Conservation (phyloP, 2,113 vertebrate genomes). For the Nanorana parkeri region DNA sequence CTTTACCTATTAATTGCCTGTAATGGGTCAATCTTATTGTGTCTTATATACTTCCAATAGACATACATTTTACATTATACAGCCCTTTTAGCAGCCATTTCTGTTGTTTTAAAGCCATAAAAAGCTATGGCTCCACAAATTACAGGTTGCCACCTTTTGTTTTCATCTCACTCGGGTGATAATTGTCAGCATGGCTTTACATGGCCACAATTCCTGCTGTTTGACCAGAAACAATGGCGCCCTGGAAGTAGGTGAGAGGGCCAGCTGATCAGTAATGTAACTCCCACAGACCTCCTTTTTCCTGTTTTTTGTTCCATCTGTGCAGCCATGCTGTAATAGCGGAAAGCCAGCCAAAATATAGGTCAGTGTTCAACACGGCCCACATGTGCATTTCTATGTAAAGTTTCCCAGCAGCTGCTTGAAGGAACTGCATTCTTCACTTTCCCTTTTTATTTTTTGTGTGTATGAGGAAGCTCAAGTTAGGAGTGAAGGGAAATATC, state of each 20-base stretch:
- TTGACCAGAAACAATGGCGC: not conserved
- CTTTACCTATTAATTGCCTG: not conserved
- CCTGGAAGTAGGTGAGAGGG: not conserved
- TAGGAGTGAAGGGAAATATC: not conserved
- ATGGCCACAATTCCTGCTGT: not conserved
- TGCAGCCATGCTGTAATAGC: not conserved
- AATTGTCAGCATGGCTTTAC: no score
- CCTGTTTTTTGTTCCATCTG: constrained; percentile 7
- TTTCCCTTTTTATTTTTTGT: not conserved
- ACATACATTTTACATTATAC: not conserved
- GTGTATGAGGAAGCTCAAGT: not conserved
- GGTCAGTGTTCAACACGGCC: not conserved
- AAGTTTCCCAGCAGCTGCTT: constrained; percentile 4
- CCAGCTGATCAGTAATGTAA: not conserved
- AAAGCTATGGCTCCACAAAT: not conserved
- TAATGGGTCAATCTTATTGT: not conserved
- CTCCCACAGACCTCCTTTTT: not conserved
- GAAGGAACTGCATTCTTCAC: not conserved
- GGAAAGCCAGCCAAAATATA: not conserved
- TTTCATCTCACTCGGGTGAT: not conserved
- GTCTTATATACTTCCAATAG: not conserved
- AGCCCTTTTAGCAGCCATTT: not conserved
- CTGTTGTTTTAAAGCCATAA: not conserved
- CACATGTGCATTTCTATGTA: not conserved
- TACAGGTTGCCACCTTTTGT: not conserved